Evolutionary conservation across 1,140 invertebrate genomes (phyloP), one percentile per base, ranked within the genome.

Genomic region (Cydia pomonella): DNA sequence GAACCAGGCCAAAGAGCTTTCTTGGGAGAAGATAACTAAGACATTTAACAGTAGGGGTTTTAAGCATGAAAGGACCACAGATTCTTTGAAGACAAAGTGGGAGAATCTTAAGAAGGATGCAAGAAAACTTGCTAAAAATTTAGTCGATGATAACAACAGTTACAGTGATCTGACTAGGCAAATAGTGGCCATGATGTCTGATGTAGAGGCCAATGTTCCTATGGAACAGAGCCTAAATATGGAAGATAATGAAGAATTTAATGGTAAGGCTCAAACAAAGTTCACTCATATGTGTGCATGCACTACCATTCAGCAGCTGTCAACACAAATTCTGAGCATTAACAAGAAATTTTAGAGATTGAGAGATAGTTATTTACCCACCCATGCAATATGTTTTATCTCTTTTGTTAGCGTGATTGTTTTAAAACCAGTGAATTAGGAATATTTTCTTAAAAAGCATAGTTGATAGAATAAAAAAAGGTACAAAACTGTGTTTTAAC

Each of bases 21-120:
- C 83, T 23, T 93, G 90, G 91, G 23, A 66, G 12, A 85, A 86
- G 79, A 87, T 92, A 75, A 78, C 86, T 21, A 89, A 88, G 73
- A 25, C 74, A 75, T 90, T 87, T 69, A 93, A 93, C 76, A 84
- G 73, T 12, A 69, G 81, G 73, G 85, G 81, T 7, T 86, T 88
- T 33, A 79, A 80, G 73, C 63, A 84, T 76, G 71, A 66, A 23
- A 87, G 91, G 80, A 85, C 62, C 75, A 71, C 73, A 13, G 88
- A 90, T 10, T 76, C 69, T 62, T 77, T 91, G n/a, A 91, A 86
- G 82, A 86, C 74, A n/a, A 92, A 92, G 75, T 92, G 89, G 90
- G 86, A 87, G 29, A 92, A 92, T 75, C 75, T 92, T 13, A 90
- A 90, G 77, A 89, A 81, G 74, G 77, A 83, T 29, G 84, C 86